Conservation (phyloP, 1,140 invertebrate species). For the Zaprionus ghesquierei region DNA sequence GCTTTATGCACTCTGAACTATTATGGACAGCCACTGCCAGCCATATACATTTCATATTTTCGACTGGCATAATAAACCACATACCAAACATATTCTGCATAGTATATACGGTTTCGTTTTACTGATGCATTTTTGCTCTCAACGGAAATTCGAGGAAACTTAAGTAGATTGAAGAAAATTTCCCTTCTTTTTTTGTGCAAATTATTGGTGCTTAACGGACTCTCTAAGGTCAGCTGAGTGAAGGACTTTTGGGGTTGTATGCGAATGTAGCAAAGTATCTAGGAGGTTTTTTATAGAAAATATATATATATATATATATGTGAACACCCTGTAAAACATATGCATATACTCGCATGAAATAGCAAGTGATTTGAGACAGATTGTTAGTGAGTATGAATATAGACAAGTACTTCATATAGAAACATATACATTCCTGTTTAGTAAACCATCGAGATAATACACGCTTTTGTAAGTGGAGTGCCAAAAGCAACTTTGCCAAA, state of each 20-base stretch:
- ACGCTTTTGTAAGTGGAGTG: too few relatives aligned
- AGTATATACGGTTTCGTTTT: background rate
- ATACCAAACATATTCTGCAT: background rate
- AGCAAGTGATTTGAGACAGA: background rate
- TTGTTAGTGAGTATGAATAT: background rate
- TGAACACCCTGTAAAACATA: background rate
- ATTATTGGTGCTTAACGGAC: slow-evolving; percentile 61
- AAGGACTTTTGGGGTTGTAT: background rate
- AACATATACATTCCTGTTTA: background rate
- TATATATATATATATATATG: too few relatives aligned
- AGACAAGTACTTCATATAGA: background rate
- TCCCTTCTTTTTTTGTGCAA: slow-evolving; percentile 26
- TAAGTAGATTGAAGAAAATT: background rate
- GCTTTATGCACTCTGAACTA: background rate
- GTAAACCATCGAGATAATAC: background rate
- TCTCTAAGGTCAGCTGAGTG: slow-evolving; percentile 30
- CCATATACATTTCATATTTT: slow-evolving; percentile 16
- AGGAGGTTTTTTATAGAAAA: background rate
- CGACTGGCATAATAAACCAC: slow-evolving; percentile 2
- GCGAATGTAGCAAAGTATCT: background rate
- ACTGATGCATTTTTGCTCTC: background rate
- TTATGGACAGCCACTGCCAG: background rate
- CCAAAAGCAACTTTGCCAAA: too few relatives aligned
- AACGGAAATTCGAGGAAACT: background rate
- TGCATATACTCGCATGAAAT: background rate